Conservation (phyloP, 2,888 invertebrate genomes). For the Sphaeridia pumilis region DNA sequence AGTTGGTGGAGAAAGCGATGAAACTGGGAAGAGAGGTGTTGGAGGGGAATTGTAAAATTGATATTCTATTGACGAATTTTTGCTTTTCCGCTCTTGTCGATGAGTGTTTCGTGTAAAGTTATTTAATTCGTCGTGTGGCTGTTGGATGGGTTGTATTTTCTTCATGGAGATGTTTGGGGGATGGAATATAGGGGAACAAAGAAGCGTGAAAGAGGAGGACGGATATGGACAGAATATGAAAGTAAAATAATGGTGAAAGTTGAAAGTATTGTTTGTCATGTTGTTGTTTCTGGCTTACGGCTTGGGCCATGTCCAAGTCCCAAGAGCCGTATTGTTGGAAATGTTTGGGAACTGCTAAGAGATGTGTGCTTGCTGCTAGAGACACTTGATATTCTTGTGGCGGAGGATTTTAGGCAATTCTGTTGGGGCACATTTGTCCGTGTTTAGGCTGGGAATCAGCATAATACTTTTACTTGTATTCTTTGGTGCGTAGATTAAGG, state of each 20-base stretch:
- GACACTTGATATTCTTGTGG: background rate
- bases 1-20: too few species aligned
- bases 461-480: background rate
- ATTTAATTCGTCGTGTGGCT: background rate
- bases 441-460: background rate
- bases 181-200: background rate
- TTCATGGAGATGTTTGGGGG: background rate
- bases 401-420: background rate
- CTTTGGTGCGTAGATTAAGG: background rate
- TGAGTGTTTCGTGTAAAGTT: background rate
- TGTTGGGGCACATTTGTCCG: slow-evolving; percentile 1
- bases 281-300: background rate
- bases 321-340: background rate
- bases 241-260: background rate
- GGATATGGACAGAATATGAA: background rate
- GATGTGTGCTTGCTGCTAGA: background rate
- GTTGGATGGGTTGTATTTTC: background rate
- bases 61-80: background rate
- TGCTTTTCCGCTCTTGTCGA: background rate
- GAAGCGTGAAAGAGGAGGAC: background rate
- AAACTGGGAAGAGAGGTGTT: background rate
- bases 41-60: background rate
- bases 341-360: background rate
- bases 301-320: background rate
- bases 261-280: background rate